Evolutionary conservation across 92 coral and sea anemone genomes (phyloP), one percentile per base, ranked within the genome.

Genomic region (Palythoa caribaeorum): DNA sequence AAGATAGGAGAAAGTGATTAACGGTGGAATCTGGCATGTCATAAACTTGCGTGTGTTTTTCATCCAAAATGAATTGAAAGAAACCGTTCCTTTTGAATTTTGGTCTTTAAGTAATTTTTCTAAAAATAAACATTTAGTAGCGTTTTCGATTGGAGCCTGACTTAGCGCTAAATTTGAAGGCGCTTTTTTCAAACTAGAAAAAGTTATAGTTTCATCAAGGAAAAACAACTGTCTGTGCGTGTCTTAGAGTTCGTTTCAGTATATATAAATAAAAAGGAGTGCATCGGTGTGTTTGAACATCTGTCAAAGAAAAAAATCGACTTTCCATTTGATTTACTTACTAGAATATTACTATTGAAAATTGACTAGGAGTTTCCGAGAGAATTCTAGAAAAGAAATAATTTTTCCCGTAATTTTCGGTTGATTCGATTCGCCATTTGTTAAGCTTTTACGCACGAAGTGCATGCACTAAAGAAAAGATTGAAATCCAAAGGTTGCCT

Each of bases 261-360:
- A 44, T 44, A 17, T 17, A 13, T 53, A 54, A 53, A 54, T 37
- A 19, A 60, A 57, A 54, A 78, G 16, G 78, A 16, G n/a, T 78
- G 66, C 28, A 28, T 28, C 28, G 28, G 28, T 78, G 66, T 78
- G n/a, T 78, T 78, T 78, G 83, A 78, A 78, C 83, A 78, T 78
- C 83, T 78, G 83, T 53, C 15, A 44, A 10, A 20, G 21, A 77
- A 51, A 62, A 52, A 75, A 59, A 59, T 17, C 17, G 65, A 14
- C 13, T 59, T 59, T 17, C 65, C 19, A 59, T 17, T 10, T 59
- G 14, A 14, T 59, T 59, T 59, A 11, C 65, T 59, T 59, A 11
- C 65, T 2, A 59, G 65, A 59, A 59, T 59, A 11, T 59, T 59
- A 44, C 7, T 1, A 44, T 44, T 44, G 5, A 44, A 44, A 44